Evolutionary conservation across 1,140 invertebrate genomes (phyloP), one percentile per base, ranked within the genome.

Genomic region (Drosophila asahinai): DNA sequence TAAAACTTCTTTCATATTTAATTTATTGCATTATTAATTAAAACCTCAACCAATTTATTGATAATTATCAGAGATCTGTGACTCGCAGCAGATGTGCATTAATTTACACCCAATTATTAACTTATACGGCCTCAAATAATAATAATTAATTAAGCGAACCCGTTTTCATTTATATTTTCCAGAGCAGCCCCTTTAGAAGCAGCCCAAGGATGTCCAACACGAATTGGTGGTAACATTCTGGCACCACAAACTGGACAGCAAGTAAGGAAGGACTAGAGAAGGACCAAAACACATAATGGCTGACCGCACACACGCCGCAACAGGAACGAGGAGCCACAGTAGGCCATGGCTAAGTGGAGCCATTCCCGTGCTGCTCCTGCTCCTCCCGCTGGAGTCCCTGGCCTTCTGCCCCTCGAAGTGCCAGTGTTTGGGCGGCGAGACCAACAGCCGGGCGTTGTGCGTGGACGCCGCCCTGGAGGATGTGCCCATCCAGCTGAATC

Each of bases 401-500:
- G 96, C 95, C 49, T 94, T 97, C 45, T 97, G 97, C 93, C 97
- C 97, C 15, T 94, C 95, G 22, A 95, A 95, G 73, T 98, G 97
- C 91, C 94, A 94, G 48, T 98, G 97, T 94, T 17, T 92, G 61
- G 91, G 84, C 33, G 92, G 82, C 14, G 95, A 97, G 94, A 96
- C 97, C 92, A 95, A 97, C 30, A 93, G 95, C 33, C 94, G 97
- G 47, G 94, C 95, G 14, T 94, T 95, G 51, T 98, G 97, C 92
- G 95, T 95, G 64, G 95, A 95, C 75, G 96, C 96, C 12, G 95
- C 94, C 51, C 94, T 98, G 51, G 97, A 97, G 91, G 96, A 97
- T 76, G 96, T 98, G 36, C 97, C 97, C 38, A 97, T 97, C 67
- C 97, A 97, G 86, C 94, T 98, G 76, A 98, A 98, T 91, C 97